phyloP scores from a whole-genome alignment of 2,888 invertebrate genomes.

The Deroplatys truncata region DNA sequence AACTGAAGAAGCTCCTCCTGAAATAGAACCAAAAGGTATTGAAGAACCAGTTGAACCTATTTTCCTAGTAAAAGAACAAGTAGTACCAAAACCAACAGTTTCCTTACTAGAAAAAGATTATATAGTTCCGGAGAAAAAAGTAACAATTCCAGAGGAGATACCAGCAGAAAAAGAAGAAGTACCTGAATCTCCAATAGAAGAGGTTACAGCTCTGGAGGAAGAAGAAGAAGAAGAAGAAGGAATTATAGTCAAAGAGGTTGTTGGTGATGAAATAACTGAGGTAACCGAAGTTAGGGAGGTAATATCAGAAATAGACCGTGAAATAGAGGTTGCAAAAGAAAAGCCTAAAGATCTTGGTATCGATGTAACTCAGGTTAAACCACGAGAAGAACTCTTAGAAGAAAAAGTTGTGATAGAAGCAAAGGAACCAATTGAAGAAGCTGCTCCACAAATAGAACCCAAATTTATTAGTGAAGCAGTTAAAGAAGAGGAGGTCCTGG shows the following conservation, averaged over 20 bases:
- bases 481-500: too few relatives aligned
- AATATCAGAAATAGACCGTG: too few relatives aligned
- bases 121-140: neutral
- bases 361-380: neutral
- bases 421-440: neutral
- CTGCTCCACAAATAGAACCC: constrained; percentile 4
- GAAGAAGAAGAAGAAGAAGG: too few relatives aligned
- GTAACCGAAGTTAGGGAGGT: neutral
- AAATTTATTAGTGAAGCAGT: neutral
- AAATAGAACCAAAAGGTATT: too few relatives aligned
- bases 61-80: neutral
- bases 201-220: too few relatives aligned
- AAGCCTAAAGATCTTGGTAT: too few relatives aligned
- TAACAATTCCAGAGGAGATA: neutral
- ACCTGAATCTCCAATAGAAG: too few relatives aligned
- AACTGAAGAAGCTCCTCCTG: neutral
- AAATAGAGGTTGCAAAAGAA: too few relatives aligned
- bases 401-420: neutral
- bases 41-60: neutral
- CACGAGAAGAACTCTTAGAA: neutral
- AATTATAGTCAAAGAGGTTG: too few relatives aligned
- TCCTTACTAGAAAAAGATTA: too few relatives aligned
- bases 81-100: neutral
- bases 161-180: too few relatives aligned
- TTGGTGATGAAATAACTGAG: too few relatives aligned